Base-by-base conservation (phyloP, 2,888 invertebrate species). In the Suillia variegata region DNA sequence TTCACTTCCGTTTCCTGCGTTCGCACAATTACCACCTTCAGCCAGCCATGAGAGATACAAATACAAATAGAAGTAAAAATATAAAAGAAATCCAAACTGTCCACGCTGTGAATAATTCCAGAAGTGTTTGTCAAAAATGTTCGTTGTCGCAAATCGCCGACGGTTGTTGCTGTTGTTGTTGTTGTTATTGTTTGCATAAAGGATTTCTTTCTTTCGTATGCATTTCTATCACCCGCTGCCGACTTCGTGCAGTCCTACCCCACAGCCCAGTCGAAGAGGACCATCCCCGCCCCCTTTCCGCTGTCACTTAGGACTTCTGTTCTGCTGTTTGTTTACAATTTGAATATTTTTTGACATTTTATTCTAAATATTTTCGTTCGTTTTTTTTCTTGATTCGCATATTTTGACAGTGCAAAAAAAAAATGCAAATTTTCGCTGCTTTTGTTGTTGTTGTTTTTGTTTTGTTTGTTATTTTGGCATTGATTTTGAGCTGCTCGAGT, bases 351-450 rank as follows among this genome's bases (percentile, higher is more conserved):
- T 56, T 38, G 33, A n/a, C n/a, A 24, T 21, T 21, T n/a, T 34
- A 2, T 57, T 1, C 24, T 22, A n/a, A 34, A 38, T n/a, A 38
- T 38, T 38, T 38, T 38, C n/a, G 6, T 13, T 13, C n/a, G 3
- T 13, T 8, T n/a, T 38, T 13, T 13, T 38, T n/a, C 10, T 8
- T 8, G 12, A 31, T 38, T 4, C n/a, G 3, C 38, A 8, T 31
- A 12, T n/a, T 38, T 8, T 38, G 38, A n/a, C 38, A 8, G 10
- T 6, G n/a, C 38, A 38, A n/a, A n/a, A 3, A 38, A 38, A 70
- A 73, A 63, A 71, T 73, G 71, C 70, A 71, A 71, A 71, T 73
- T 73, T 71, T 64, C 62, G n/a, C 67, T 67, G 71, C 73, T 71
- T 38, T 38, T 26, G 26, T 26, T 26, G 26, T 26, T 26, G n/a